Evolutionary conservation across 1,140 invertebrate genomes (phyloP).

Genomic region (Cotesia vestalis): DNA sequence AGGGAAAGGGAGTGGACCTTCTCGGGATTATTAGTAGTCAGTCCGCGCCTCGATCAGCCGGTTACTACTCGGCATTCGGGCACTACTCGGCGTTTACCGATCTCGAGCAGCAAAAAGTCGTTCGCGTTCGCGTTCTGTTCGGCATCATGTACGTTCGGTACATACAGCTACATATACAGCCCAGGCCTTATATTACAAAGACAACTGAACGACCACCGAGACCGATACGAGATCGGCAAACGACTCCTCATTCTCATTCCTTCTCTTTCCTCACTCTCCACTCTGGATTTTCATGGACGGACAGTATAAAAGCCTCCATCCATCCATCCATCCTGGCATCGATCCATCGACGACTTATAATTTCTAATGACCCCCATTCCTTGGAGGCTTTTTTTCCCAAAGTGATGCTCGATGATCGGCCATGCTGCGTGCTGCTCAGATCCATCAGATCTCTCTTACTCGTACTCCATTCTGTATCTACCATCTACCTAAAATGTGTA

Average conservation of each 20-base stretch:
- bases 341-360: slow-evolving; percentile 45
- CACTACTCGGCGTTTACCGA: background rate
- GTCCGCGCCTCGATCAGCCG: slow-evolving; percentile 27
- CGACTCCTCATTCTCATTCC: background rate
- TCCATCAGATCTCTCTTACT: too few species aligned
- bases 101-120: slow-evolving; percentile 25
- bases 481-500: too few species aligned
- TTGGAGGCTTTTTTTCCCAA: background rate
- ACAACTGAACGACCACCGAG: slow-evolving; percentile 22
- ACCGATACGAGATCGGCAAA: background rate
- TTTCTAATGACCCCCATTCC: slow-evolving; percentile 49
- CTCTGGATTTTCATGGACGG: too few species aligned
- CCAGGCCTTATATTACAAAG: too few species aligned
- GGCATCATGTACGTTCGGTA: background rate
- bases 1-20: background rate
- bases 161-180: background rate
- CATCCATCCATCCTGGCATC: background rate
- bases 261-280: background rate
- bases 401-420: slow-evolving; percentile 4
- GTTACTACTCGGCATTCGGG: slow-evolving; percentile 5
- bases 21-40: slow-evolving; percentile 26
- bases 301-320: slow-evolving; percentile 3
- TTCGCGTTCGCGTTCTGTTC: background rate
- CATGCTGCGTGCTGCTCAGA: background rate
- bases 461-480: too few species aligned